Evolutionary conservation across 2,888 invertebrate genomes (phyloP), one percentile per base, ranked within the genome.

Genomic region (Smittia aterrima): DNA sequence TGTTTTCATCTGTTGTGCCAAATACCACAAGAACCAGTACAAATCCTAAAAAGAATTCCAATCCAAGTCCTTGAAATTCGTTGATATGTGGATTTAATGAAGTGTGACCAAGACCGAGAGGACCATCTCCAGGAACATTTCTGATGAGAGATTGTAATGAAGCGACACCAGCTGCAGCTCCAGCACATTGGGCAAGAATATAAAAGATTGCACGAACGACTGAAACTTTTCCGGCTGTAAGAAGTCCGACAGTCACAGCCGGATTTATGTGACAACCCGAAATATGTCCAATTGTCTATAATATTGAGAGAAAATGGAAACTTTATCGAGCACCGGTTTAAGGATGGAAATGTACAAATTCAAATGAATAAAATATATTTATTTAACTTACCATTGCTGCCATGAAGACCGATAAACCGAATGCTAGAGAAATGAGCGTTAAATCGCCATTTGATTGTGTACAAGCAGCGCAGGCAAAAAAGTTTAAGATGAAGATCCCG

Each of bases 201-300:
- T 96, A 96, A 41, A 93, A 85, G 1, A 92, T 66, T 0, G 90
- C 92, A 77, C 93, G 88, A 32, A 89, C 81, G 0, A 92, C 83
- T 77, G 91, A 89, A 72, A 94, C 90, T 79, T 92, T 90, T 7
- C 95, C 93, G 7, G 91, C 88, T 11, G 90, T 88, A 73, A 93
- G 83, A 83, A 96, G 86, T 1, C 92, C 94, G 18, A 87, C 82
- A 2, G 96, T 96, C 54, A 97, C 94, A 0, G 96, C 96, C 1
- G 96, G 96, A 86, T 97, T 97, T 76, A 96, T 86, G 83, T 96
- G 96, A 9, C 93, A 94, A 1, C 96, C 95, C 75, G 94, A 95
- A 72, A 95, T 87, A 83, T 95, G 93, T 1, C 93, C 94, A 77
- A 95, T 87, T 70, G 90, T 87, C 92, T 93, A 83, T 70, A 64